Evolutionary conservation across 2,888 invertebrate genomes (phyloP).

Genomic region (Caenorhabditis virilis): DNA sequence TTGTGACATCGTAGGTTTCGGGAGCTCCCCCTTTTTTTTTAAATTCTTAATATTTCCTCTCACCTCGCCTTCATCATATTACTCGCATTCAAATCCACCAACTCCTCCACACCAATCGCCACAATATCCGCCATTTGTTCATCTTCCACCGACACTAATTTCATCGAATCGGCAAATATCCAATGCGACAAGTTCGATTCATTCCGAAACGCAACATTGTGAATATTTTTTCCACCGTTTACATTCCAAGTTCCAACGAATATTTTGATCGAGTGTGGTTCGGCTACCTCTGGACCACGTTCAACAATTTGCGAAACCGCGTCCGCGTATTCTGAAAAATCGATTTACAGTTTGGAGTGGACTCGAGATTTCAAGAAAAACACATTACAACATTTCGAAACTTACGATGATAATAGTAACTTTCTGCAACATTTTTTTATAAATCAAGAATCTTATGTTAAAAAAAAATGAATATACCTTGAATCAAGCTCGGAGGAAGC

Average conservation of each 20-base stretch:
- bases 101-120: conserved; percentile 98
- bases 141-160: conserved; percentile 43
- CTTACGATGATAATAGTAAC: conserved; percentile 71
- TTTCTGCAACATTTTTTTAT: conserved; percentile 43
- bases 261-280: conserved; percentile 44
- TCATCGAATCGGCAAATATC: conserved; percentile 65
- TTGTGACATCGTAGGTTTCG: background rate
- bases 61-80: conserved; percentile 92
- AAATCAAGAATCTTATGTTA: too few relatives aligned
- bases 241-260: conserved; percentile 88
- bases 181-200: conserved; percentile 72
- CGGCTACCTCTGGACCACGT: conserved; percentile 53
- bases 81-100: conserved; percentile 95
- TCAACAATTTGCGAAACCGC: conserved; percentile 59
- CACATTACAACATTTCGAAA: conserved; percentile 27
- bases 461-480: conserved; percentile 72
- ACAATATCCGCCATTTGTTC: conserved; percentile 80
- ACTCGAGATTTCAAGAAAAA: conserved; percentile 6
- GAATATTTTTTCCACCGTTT: conserved; percentile 97
- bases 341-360: background rate
- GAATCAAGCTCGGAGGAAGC: conserved; percentile 84
- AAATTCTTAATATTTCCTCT: too few relatives aligned
- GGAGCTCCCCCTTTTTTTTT: too few relatives aligned
- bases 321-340: conserved; percentile 60
- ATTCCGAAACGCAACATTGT: conserved; percentile 79